Conservation (phyloP, 1,140 invertebrate species). For the Nixonia krombeini region DNA sequence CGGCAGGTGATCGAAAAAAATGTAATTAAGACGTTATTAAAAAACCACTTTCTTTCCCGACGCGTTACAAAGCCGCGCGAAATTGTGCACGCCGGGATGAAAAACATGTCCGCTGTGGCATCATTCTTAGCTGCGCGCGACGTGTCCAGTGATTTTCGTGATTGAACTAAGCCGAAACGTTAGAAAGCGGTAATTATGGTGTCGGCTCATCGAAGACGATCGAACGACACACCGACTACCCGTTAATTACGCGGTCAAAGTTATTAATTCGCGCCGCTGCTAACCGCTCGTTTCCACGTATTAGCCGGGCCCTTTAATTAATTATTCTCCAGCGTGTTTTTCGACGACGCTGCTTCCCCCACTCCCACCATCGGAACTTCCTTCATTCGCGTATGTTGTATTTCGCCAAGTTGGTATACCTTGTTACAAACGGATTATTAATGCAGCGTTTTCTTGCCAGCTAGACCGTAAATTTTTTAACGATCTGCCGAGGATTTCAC, state of each 20-base stretch:
- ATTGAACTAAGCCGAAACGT: constrained; percentile 38
- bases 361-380: not conserved
- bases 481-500: too few relatives aligned
- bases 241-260: constrained; percentile 61
- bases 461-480: too few relatives aligned
- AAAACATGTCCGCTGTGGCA: not conserved
- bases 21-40: too few relatives aligned
- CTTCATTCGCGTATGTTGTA: too few relatives aligned
- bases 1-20: constrained; percentile 3
- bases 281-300: constrained; percentile 55
- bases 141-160: constrained; percentile 46
- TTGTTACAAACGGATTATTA: too few relatives aligned
- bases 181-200: constrained; percentile 57
- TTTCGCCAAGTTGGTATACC: too few relatives aligned
- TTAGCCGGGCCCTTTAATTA: constrained; percentile 62
- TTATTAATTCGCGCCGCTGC: constrained; percentile 64
- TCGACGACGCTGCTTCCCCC: constrained; percentile 3
- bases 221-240: constrained; percentile 51
- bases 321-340: constrained; percentile 53
- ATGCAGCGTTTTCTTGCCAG: too few relatives aligned
- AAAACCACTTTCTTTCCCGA: too few relatives aligned
- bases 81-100: not conserved
- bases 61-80: too few relatives aligned
- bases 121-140: constrained; percentile 29
- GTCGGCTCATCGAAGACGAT: constrained; percentile 60